A percentile compares a stretch with the other conserved stretches of the same genome.
Evolutionary conservation across 2,113 vertebrate species (phyloP).

Genomic region (Ellobius talpinus): DNA sequence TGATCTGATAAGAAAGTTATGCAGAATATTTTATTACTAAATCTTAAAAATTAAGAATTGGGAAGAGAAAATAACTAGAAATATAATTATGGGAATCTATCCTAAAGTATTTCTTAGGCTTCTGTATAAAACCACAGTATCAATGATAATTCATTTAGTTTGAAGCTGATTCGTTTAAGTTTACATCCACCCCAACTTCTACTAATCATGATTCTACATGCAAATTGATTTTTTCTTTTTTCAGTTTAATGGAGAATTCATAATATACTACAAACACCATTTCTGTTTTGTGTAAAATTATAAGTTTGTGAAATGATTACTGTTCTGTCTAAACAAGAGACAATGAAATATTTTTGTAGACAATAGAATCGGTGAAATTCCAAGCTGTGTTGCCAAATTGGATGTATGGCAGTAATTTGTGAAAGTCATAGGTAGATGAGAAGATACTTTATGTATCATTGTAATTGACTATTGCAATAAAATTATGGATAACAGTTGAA

Average conservation of each 20-base stretch:
- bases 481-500: neutral
- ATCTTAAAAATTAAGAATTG: slow-evolving; percentile 18
- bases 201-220: neutral
- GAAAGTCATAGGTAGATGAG: neutral
- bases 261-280: neutral
- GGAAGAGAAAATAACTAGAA: neutral
- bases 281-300: slow-evolving; percentile 23
- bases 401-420: neutral
- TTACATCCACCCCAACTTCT: neutral
- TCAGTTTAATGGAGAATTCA: neutral
- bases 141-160: slow-evolving; percentile 58
- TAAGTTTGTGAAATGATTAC: slow-evolving; percentile 16
- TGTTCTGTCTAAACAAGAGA: slow-evolving; percentile 10
- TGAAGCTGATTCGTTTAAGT: slow-evolving; percentile 17
- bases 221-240: neutral
- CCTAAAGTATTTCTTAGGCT: neutral
- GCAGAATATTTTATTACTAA: neutral
- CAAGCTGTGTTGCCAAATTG: neutral
- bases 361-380: neutral
- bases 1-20: neutral
- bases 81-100: neutral
- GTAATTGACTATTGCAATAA: neutral
- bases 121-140: neutral
- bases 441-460: neutral
- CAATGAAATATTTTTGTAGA: slow-evolving; percentile 23